Evolutionary conservation across 2,113 vertebrate genomes (phyloP).

Genomic region (Channa argus): DNA sequence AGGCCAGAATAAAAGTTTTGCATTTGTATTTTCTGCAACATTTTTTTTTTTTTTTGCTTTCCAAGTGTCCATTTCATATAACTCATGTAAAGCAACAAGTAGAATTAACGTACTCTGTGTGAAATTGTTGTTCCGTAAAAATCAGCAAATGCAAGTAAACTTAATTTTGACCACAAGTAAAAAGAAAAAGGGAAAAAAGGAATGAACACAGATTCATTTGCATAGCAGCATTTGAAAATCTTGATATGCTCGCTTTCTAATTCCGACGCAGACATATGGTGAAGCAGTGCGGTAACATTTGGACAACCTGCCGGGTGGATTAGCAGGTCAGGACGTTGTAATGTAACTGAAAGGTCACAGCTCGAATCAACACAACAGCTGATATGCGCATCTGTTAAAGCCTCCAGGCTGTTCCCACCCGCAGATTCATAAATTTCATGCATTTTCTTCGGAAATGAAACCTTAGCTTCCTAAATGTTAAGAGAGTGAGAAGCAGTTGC

Average conservation of each 20-base stretch:
- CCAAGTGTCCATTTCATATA: constrained; percentile 1
- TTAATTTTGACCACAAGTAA: not conserved
- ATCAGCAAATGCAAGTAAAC: not conserved
- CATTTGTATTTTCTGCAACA: not conserved
- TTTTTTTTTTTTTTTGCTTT: not conserved
- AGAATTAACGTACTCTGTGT: not conserved
- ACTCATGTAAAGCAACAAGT: not conserved
- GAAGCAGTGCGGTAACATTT: not conserved
- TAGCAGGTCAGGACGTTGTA: not conserved
- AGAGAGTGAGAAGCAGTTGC: too few relatives aligned
- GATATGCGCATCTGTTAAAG: too few relatives aligned
- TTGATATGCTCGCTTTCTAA: not conserved
- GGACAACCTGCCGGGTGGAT: not conserved
- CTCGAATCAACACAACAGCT: too few relatives aligned
- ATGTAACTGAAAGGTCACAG: too few relatives aligned
- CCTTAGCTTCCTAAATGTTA: too few relatives aligned
- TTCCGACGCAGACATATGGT: not conserved
- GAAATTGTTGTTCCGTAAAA: not conserved
- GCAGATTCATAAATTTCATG: too few relatives aligned
- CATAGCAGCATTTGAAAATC: not conserved
- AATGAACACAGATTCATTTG: not conserved
- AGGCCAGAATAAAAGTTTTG: too few relatives aligned
- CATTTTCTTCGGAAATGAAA: too few relatives aligned
- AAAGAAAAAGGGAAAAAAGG: not conserved
- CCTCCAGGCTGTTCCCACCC: too few relatives aligned